Evolutionary conservation across 1,140 invertebrate species (phyloP), one percentile per base, ranked within the genome.

Genomic region (Aphelinus atriplicis): DNA sequence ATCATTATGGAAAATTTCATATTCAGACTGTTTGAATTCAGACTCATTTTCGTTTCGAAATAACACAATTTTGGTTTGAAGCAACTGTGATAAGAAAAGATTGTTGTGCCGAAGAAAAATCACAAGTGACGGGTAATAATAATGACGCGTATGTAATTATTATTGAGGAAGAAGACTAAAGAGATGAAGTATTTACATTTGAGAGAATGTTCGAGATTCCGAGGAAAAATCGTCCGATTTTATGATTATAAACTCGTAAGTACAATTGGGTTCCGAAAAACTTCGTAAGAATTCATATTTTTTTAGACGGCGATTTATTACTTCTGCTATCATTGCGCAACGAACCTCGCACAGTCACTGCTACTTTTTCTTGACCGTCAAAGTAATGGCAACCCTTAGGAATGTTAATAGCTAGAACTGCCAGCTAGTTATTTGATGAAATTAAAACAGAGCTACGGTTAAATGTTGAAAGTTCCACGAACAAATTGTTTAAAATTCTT

Each of bases 381-480:
- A 26, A 26, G 26, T 26, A 26, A 26, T 26, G 26, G 43, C 45
- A 50, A 66, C 60, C 56, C 50, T n/a, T 26, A 26, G 26, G 26
- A 26, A 58, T 50, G 55, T 56, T 62, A 2, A 26, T 6, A 77
- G 61, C 63, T 55, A 56, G 47, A 76, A 76, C 74, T 73, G 62
- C 62, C 72, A 77, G 55, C 56, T 71, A 61, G 53, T 48, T 72
- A 60, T 10, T 26, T 43, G 66, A 26, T 26, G 26, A 26, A 26
- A 26, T 26, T 26, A 26, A 26, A 26, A 26, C 26, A 26, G 26
- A 26, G 26, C 26, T 26, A 26, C 26, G 26, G 92, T 93, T 79
- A 91, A 90, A 77, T 93, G 92, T 26, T 66, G 53, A 65, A 61
- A 61, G n/a, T 61, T 26, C 26, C 26, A 26, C 26, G 26, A 26